These are phyloP conservation scores for Orchesella cincta DNA, from an alignment of 1,140 invertebrate genomes.

Conservation along the genomic window DNA sequence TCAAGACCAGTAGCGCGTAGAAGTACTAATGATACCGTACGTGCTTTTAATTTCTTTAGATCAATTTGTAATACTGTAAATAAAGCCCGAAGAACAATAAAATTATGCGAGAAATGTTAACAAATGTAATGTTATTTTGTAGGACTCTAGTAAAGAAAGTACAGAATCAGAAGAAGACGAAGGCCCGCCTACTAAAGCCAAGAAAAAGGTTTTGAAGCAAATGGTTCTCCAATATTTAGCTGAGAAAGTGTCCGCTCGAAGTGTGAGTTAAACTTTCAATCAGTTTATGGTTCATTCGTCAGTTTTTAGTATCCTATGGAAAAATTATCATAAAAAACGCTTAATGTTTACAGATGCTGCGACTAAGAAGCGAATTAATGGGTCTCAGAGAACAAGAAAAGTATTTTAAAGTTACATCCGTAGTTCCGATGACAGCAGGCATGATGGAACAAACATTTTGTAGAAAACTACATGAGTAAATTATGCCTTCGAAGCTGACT, in stretches of 20 bases:
- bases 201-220: background rate
- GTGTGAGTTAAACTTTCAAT: slow-evolving; percentile 21
- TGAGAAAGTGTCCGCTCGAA: slow-evolving; percentile 35
- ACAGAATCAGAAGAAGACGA: background rate
- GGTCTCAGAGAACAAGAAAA: slow-evolving; percentile 27
- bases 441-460: slow-evolving; percentile 40
- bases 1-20: background rate
- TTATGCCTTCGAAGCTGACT: background rate
- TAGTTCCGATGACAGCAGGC: slow-evolving; percentile 33
- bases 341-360: slow-evolving; percentile 29
- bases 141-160: background rate
- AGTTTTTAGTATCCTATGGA: background rate
- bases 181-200: background rate
- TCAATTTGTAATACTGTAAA: too few species aligned
- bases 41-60: too few species aligned
- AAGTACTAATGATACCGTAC: background rate
- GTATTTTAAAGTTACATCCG: slow-evolving; percentile 37
- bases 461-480: background rate
- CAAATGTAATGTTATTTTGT: background rate
- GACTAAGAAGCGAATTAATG: slow-evolving; percentile 33
- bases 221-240: slow-evolving; percentile 31
- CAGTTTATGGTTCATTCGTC: background rate
- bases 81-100: too few species aligned
- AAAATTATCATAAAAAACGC: background rate
- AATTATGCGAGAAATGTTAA: too few species aligned